Conservation (phyloP, 2,797 vertebrate species). For the Anabacerthia variegaticeps region DNA sequence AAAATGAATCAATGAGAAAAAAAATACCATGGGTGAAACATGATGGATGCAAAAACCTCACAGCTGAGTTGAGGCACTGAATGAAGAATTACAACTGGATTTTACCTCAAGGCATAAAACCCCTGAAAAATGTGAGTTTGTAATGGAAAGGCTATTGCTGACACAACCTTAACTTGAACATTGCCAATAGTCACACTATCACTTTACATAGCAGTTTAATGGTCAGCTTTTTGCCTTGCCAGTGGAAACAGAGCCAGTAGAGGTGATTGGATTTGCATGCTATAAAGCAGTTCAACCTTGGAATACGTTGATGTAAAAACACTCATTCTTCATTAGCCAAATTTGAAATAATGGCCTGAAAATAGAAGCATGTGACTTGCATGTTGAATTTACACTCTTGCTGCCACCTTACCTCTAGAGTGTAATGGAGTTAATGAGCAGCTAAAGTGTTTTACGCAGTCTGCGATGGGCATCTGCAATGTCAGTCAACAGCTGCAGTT, state of each 20-base stretch:
- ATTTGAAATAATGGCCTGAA: conserved; percentile 54
- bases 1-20: conserved; percentile 4
- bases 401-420: neutral
- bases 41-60: conserved; percentile 14
- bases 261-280: conserved; percentile 40
- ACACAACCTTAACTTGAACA: conserved; percentile 60
- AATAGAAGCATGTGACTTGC: conserved; percentile 29
- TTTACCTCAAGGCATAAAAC: conserved; percentile 45
- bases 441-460: conserved; percentile 1
- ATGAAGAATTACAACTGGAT: conserved; percentile 23
- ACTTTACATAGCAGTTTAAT: conserved; percentile 60
- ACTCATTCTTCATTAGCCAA: conserved; percentile 35
- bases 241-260: conserved; percentile 15
- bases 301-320: conserved; percentile 5
- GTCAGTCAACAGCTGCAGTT: conserved; percentile 4
- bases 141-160: conserved; percentile 52
- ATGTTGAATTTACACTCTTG: conserved; percentile 4
- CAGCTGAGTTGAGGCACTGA: neutral
- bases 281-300: conserved; percentile 47
- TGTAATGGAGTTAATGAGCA: conserved; percentile 39
- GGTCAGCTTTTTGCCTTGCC: conserved; percentile 27
- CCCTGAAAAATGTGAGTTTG: conserved; percentile 27
- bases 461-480: neutral
- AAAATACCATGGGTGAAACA: neutral
- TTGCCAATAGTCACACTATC: conserved; percentile 31